These are phyloP conservation scores for Sebastolobus alascanus DNA, from an alignment of 2,797 vertebrate species.

Conservation along the genomic window DNA sequence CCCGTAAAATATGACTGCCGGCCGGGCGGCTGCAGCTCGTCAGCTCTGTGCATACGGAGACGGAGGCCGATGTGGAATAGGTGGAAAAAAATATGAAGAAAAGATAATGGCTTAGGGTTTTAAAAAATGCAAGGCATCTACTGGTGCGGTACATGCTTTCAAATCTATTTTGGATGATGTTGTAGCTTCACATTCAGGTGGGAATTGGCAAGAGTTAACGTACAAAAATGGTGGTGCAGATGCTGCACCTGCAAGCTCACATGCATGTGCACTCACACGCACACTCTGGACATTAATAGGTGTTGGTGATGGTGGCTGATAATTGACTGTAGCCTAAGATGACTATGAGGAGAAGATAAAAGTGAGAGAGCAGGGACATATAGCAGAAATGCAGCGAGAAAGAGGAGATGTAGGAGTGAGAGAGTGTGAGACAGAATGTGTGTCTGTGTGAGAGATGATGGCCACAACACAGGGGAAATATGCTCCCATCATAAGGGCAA, in stretches of 20 bases:
- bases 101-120: conserved; percentile 8
- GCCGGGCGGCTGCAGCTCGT: not conserved
- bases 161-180: conserved; percentile 27
- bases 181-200: conserved; percentile 9
- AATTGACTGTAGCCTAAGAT: conserved; percentile 11
- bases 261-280: not conserved
- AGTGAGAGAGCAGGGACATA: conserved; percentile 8
- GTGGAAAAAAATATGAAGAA: not conserved
- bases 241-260: not conserved
- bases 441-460: conserved; percentile 54
- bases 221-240: conserved; percentile 13
- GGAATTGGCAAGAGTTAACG: conserved; percentile 18
- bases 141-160: conserved; percentile 6
- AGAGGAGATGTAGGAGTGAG: conserved; percentile 22
- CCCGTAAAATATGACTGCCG: conserved; percentile 19
- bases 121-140: conserved; percentile 27
- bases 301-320: conserved; percentile 25
- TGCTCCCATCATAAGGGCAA: conserved; percentile 74
- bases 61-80: conserved; percentile 4
- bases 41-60: not conserved
- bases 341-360: conserved; percentile 9
- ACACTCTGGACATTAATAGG: conserved; percentile 18
- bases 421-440: conserved; percentile 10
- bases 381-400: conserved; percentile 9
- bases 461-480: conserved; percentile 77